Conservation (phyloP, 1,140 invertebrate species). For the Nomia melanderi region DNA sequence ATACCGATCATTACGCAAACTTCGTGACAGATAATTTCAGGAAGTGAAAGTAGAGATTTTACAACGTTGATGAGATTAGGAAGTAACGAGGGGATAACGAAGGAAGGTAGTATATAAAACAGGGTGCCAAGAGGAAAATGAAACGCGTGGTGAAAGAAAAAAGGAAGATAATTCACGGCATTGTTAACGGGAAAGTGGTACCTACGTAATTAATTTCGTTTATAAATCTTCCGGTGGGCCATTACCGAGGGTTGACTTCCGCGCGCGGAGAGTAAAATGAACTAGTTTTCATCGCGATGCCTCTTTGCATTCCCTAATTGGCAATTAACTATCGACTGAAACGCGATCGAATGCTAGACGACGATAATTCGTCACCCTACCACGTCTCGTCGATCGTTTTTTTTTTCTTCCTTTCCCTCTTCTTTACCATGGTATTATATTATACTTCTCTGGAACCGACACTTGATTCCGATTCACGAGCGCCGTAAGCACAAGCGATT, state of each 20-base stretch:
- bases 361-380: constrained; percentile 57
- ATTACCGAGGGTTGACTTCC: constrained; percentile 60
- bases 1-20: neutral
- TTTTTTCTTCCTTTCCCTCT: constrained; percentile 24
- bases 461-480: constrained; percentile 22
- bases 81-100: constrained; percentile 7
- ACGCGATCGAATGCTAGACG: constrained; percentile 49
- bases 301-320: constrained; percentile 67
- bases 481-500: neutral
- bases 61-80: constrained; percentile 11
- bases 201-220: constrained; percentile 64
- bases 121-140: constrained; percentile 20
- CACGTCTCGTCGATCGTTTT: constrained; percentile 33
- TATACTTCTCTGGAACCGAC: neutral
- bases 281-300: constrained; percentile 53
- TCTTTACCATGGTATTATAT: constrained; percentile 23
- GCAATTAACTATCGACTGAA: constrained; percentile 68
- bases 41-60: neutral
- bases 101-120: constrained; percentile 34
- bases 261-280: constrained; percentile 54
- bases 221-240: constrained; percentile 60
- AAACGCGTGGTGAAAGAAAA: constrained; percentile 20
- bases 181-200: constrained; percentile 60
- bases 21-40: constrained; percentile 16
- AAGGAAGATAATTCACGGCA: constrained; percentile 20